Evolutionary conservation across 1,140 invertebrate genomes (phyloP), one percentile per base, ranked within the genome.

Genomic region (Chironomus tepperi): DNA sequence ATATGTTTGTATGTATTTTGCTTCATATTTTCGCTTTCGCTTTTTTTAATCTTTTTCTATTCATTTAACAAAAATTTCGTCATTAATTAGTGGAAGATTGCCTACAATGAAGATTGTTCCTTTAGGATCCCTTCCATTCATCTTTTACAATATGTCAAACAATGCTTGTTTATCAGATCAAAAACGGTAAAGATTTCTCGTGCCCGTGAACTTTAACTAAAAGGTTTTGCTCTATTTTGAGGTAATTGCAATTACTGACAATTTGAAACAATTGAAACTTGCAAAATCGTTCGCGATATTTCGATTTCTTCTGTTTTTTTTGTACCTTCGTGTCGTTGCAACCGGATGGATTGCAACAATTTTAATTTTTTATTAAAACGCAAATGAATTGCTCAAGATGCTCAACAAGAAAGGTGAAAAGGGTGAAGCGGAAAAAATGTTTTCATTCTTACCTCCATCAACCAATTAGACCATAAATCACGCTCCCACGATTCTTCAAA

Each of bases 401-500:
- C 24, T 5, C 5, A 9, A n/a, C 47, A 57, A 12, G 12, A 34
- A 34, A 34, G 24, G 24, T 57, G n/a, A 57, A 57, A 57, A 57
- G 47, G 47, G 47, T 15, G 24, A 34, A 34, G 24, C 5, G 24
- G 24, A 34, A 5, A 57, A 57, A n/a, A n/a, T 57, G 1, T 57
- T 12, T 10, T 57, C 47, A 57, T 21, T 76, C 76, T 80, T 81
- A 88, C 88, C 84, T 88, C 83, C 80, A 85, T 86, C 15, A 89
- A 79, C 88, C 88, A 89, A 74, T 79, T 79, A 64, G 84, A 85
- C 88, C 88, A 89, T 76, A 88, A 82, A 75, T 88, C 87, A 74
- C 87, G 82, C 77, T 89, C 88, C 87, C 87, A 88, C 43, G 85
- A 82, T 74, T 87, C 85, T 75, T 86, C 86, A 77, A 89, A 89